Evolutionary conservation across 2,888 invertebrate genomes (phyloP).

Genomic region (Cheilosia pagana): DNA sequence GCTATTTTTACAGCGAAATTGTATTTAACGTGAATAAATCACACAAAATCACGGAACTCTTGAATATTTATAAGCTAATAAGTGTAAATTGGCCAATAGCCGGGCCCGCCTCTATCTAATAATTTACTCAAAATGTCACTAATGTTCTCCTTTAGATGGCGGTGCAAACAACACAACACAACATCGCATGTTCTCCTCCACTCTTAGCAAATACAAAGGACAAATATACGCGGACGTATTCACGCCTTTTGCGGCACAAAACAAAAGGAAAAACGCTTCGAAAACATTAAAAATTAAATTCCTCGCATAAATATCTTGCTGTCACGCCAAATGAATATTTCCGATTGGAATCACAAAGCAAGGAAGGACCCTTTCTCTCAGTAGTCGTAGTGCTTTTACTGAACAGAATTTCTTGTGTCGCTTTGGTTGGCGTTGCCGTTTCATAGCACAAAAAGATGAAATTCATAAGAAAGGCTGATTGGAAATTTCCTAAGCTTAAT

Average conservation of each 20-base stretch:
- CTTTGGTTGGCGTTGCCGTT: background rate
- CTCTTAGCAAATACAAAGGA: background rate
- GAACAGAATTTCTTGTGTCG: slow-evolving; percentile 6
- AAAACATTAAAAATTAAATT: slow-evolving; percentile 64
- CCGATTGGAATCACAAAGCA: slow-evolving; percentile 40
- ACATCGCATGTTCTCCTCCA: slow-evolving; percentile 37
- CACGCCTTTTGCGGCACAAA: background rate
- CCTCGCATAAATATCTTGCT: slow-evolving; percentile 49
- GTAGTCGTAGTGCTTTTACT: background rate
- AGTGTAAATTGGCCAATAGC: background rate
- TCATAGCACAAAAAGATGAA: slow-evolving; percentile 45
- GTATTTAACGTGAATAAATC: slow-evolving; percentile 5
- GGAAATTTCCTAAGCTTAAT: slow-evolving; percentile 51
- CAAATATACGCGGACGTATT: background rate
- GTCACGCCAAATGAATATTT: slow-evolving; percentile 70
- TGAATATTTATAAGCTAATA: slow-evolving; percentile 10
- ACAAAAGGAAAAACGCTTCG: background rate
- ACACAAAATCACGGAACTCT: slow-evolving; percentile 11
- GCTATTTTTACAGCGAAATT: slow-evolving; percentile 20
- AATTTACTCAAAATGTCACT: slow-evolving; percentile 24
- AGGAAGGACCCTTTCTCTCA: background rate
- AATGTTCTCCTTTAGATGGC: background rate
- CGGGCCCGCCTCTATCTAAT: background rate
- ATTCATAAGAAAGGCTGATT: slow-evolving; percentile 61
- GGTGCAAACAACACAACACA: slow-evolving; percentile 34